Base-by-base conservation (phyloP, 2,113 vertebrate genomes). In the Desmodus rotundus region DNA sequence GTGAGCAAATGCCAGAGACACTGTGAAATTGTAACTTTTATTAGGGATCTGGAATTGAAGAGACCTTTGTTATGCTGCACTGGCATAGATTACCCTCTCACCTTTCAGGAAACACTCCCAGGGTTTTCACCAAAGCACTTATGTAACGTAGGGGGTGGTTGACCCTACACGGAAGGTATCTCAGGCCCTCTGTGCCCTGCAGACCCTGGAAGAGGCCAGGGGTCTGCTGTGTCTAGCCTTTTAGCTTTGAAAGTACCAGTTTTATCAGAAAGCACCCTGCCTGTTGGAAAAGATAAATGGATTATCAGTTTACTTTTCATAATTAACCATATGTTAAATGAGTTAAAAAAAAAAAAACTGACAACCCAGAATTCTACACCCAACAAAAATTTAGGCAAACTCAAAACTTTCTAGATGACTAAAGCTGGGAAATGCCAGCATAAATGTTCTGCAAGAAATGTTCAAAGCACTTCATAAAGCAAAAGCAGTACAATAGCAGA, bases 1-100 rank as follows among this genome's bases (percentile, higher is more conserved):
- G 45, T 36, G 33, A 86, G 36, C 73, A 85, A 93, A 73, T 28
- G 31, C 22, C 36, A 52, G 43, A 93, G 52, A 84, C 63, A 83
- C 41, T 45, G 43, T 33, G 50, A 43, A 89, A 61, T 43, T 24
- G 36, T 65, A 65, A 54, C 31, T 16, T 67, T 50, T 52, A 33
- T 20, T 72, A 92, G 5, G 41, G 26, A 88, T 56, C 58, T 76
- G 13, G 2, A 76, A 76, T 47, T 28, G 19, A 92, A 76, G 56
- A 47, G 26, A 36, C 26, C 8, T 76, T 67, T 68, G n/a, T n/a
- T 26, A 17, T 11, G 22, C 43, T 13, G 81, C 67, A 47, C 4
- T 81, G 73, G 7, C 9, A 45, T 14, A 54, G 6, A 22, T 58
- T 74, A 13, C 47, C 74, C 67, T 47, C 82, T 81, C 11, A 47